phyloP scores from a whole-genome alignment of 2,797 vertebrate genomes.

The Chaenodraco wilsoni region DNA sequence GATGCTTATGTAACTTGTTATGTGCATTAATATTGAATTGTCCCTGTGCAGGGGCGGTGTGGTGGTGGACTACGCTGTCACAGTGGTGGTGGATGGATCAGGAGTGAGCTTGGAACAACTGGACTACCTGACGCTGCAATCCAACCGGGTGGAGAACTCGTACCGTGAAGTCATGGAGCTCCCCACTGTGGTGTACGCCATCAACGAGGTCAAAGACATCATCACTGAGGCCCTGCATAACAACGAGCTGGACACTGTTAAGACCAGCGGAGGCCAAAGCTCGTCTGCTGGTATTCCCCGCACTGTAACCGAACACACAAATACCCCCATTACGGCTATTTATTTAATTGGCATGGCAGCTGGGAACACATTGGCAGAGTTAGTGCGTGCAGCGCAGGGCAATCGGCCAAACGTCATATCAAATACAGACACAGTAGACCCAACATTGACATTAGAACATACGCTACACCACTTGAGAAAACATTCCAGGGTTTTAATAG shows the following conservation, averaged over 20 bases:
- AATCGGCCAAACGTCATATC: conserved; percentile 52
- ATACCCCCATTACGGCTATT: conserved; percentile 18
- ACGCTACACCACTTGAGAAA: conserved; percentile 48
- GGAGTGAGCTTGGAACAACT: conserved; percentile 88
- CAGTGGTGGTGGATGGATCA: conserved; percentile 83
- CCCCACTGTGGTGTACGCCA: conserved; percentile 84
- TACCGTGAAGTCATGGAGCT: conserved; percentile 83
- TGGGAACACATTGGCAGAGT: conserved; percentile 33
- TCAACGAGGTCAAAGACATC: conserved; percentile 84
- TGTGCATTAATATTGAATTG: not conserved
- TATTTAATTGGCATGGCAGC: conserved; percentile 35
- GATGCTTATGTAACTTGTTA: too few relatives aligned
- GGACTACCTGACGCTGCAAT: conserved; percentile 91
- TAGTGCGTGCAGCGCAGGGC: conserved; percentile 21
- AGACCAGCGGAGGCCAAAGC: conserved; percentile 16
- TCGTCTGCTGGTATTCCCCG: not conserved
- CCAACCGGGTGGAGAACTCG: conserved; percentile 91
- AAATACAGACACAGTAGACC: conserved; percentile 39
- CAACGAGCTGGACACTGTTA: conserved; percentile 78
- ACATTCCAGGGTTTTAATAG: conserved; percentile 61
- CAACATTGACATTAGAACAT: conserved; percentile 45
- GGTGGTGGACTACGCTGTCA: conserved; percentile 88
- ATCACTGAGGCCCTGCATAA: conserved; percentile 84
- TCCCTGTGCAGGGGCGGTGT: conserved; percentile 71
- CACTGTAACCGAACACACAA: conserved; percentile 21